Evolutionary conservation across 2,888 invertebrate species (phyloP), one percentile per base, ranked within the genome.

Genomic region (Mellilla xanthometata): DNA sequence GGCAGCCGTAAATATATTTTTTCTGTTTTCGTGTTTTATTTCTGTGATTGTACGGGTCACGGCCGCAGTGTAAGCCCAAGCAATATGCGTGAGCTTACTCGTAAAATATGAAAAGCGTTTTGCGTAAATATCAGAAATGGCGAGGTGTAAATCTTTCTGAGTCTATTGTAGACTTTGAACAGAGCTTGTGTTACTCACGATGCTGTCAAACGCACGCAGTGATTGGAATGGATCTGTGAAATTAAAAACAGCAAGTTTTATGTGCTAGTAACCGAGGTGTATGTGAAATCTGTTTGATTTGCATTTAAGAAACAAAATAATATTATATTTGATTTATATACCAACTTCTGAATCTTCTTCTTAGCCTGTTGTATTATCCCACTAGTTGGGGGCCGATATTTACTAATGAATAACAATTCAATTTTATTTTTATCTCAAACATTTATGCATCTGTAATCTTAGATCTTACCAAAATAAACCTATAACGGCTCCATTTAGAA

Each of bases 41-140:
- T 50, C 58, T 57, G 45, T 49, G 56, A 34, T 45, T 36, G 46
- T 40, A 33, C 51, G 12, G 50, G 72, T 76, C 81, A 79, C 49
- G 75, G 73, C 58, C 69, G 60, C 58, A 45, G 55, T 12, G 36
- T 62, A 63, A 65, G 57, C 62, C 60, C 54, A 57, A 58, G 63
- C 67, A 71, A 68, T 72, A 72, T 76, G 72, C 76, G 77, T 76
- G 74, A 68, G 66, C 65, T 65, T 70, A 68, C 73, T 81, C 81
- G 76, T 80, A 79, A 83, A 84, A 76, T 72, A 41, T 38, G 64
- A 64, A 70, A 68, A 72, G 66, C 67, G 66, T 67, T 62, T 53
- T 58, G 65, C 75, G 72, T 74, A 78, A 77, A 80, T 76, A 68
- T 39, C 22, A 44, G 19, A 6, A 34, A 33, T 27, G 28, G 19